Evolutionary conservation across 37 sponge, comb jelly and placozoan species (phyloP).

Genomic region (Halisarca cf. caerulea): DNA sequence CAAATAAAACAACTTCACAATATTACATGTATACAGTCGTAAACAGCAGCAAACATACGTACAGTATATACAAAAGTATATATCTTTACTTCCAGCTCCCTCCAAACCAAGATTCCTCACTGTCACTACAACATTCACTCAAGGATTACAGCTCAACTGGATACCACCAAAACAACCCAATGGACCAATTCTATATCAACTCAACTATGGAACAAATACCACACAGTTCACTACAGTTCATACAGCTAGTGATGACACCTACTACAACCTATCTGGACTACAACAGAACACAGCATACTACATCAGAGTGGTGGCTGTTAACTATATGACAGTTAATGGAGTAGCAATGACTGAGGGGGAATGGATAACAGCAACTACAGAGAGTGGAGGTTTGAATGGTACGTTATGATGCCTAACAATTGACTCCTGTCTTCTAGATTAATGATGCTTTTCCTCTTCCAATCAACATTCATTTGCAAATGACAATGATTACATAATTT

Average conservation of each 20-base stretch:
- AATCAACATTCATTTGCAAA: no score
- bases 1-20: no score
- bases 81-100: neutral
- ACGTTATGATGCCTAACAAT: no score
- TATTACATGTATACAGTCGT: no score
- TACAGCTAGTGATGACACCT: conserved; percentile 5
- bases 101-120: neutral
- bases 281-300: conserved; percentile 15
- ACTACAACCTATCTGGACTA: conserved; percentile 28
- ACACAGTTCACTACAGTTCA: conserved; percentile 12
- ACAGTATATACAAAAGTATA: no score
- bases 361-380: no score
- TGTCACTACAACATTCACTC: conserved; percentile 1
- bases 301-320: conserved; percentile 31
- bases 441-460: no score
- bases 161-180: conserved; percentile 26
- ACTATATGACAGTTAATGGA: conserved; percentile 9
- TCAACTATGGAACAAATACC: conserved; percentile 17
- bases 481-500: no score
- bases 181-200: neutral
- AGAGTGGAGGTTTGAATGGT: no score
- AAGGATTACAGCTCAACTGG: conserved; percentile 28
- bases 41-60: no score
- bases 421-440: no score
- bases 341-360: neutral